These are phyloP conservation scores for Drosophila navojoa DNA, from an alignment of 1,140 invertebrate genomes.

Conservation along the genomic window DNA sequence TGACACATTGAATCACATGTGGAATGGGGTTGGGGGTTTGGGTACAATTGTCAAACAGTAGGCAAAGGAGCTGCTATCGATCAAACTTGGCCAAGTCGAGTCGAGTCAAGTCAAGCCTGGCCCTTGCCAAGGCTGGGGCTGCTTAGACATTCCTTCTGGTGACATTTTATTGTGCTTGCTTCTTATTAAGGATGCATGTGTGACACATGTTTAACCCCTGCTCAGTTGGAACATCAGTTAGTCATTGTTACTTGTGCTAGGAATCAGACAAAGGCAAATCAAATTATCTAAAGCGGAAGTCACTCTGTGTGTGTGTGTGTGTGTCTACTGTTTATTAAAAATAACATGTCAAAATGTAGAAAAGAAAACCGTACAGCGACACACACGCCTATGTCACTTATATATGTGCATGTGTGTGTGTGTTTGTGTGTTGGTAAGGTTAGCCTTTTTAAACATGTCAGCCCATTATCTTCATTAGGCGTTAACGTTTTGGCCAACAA, in stretches of 20 bases:
- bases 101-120: constrained; percentile 17
- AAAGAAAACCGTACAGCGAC: constrained; percentile 50
- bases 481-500: constrained; percentile 59
- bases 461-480: constrained; percentile 81
- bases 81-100: constrained; percentile 42
- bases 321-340: constrained; percentile 73
- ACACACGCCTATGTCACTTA: constrained; percentile 17
- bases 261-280: constrained; percentile 36
- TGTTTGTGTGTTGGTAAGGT: constrained; percentile 17
- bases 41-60: constrained; percentile 31
- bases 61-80: constrained; percentile 54
- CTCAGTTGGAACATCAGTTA: constrained; percentile 39
- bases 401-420: background rate
- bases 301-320: constrained; percentile 8
- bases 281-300: constrained; percentile 59
- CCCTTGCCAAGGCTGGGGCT: background rate
- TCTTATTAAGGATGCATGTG: constrained; percentile 64
- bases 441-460: constrained; percentile 67
- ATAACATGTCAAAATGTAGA: constrained; percentile 72
- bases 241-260: constrained; percentile 25
- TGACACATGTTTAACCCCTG: constrained; percentile 52
- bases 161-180: constrained; percentile 65
- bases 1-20: constrained; percentile 21
- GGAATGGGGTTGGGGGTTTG: constrained; percentile 6
- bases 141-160: constrained; percentile 58